Evolutionary conservation across 2,888 invertebrate genomes (phyloP), one percentile per base, ranked within the genome.

Genomic region (Teleiodes luculella): DNA sequence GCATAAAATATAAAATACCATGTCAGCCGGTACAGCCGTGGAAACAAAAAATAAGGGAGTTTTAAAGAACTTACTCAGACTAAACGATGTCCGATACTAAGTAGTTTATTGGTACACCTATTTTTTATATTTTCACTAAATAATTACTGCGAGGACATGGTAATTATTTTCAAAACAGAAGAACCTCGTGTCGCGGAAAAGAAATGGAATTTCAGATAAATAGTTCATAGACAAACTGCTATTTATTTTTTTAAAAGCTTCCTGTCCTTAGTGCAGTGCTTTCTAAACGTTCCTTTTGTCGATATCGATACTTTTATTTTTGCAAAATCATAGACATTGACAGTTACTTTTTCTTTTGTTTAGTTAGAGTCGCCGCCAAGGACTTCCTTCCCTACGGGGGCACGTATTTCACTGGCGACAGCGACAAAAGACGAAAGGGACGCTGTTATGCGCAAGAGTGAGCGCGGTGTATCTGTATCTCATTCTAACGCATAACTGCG

Each of bases 111-210:
- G 11, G 30, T 20, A 20, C 41, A 8, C 6, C 2, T 16, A 43
- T 30, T 41, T 41, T 5, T 8, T 10, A 13, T 5, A 52, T 18
- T 52, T 39, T 45, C 31, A 24, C 11, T 14, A 14, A 14, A 36
- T 11, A 33, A 24, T 45, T 35, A 16, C 14, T 39, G 13, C 41
- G 51, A 57, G 62, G 61, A 58, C 58, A 54, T 46, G 16, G 39
- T 57, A 65, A 65, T 59, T 52, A 60, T 55, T 61, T 64, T 67
- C 67, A 76, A 75, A 76, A 76, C 73, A 76, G 63, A 56, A 67
- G 61, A 65, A 67, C 76, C 76, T 76, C 76, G 74, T 75, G 75
- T 72, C 63, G 57, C 55, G 56, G 55, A 57, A 62, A 62, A 53
- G 41, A 41, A 47, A 20, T n/a, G 24, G 35, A 33, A 33, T 16